phyloP scores from a whole-genome alignment of 2,797 vertebrate species.

The Amblyopsis hoosieri region DNA sequence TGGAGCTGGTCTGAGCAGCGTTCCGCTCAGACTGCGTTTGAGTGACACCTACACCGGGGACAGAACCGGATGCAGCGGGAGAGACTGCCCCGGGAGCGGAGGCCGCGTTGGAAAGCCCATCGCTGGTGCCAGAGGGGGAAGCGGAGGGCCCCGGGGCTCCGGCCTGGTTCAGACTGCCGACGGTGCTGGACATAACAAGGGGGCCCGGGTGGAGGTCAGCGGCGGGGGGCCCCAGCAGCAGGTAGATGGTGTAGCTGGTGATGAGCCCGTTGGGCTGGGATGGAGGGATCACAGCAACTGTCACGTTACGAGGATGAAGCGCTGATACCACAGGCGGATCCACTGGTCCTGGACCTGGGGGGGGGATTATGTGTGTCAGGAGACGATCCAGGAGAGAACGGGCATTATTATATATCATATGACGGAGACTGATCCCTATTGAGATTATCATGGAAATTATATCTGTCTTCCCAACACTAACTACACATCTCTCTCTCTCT shows the following conservation, averaged over 20 bases:
- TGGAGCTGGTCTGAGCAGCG: background rate
- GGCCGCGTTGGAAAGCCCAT: background rate
- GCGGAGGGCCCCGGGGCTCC: background rate
- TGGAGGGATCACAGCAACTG: conserved; percentile 61
- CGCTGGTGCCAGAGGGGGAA: background rate
- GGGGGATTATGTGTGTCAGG: conserved; percentile 4
- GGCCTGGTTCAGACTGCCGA: conserved; percentile 9
- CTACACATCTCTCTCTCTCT: conserved; percentile 30
- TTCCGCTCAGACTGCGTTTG: background rate
- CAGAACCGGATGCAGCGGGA: conserved; percentile 5
- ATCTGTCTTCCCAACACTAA: conserved; percentile 3
- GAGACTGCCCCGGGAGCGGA: background rate
- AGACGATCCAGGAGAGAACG: conserved; percentile 7
- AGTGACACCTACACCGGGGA: conserved; percentile 11
- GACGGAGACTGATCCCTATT: conserved; percentile 64
- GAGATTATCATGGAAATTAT: conserved; percentile 66
- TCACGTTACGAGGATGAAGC: conserved; percentile 51
- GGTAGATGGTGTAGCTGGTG: conserved; percentile 58
- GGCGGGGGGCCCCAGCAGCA: conserved; percentile 20
- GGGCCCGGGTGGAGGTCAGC: conserved; percentile 21
- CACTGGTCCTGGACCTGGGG: conserved; percentile 62
- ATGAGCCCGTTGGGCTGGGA: conserved; percentile 65
- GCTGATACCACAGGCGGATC: conserved; percentile 40
- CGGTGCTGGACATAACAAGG: conserved; percentile 9
- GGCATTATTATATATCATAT: conserved; percentile 55